phyloP scores from a whole-genome alignment of 2,888 invertebrate species.

The Campoplex nolae region DNA sequence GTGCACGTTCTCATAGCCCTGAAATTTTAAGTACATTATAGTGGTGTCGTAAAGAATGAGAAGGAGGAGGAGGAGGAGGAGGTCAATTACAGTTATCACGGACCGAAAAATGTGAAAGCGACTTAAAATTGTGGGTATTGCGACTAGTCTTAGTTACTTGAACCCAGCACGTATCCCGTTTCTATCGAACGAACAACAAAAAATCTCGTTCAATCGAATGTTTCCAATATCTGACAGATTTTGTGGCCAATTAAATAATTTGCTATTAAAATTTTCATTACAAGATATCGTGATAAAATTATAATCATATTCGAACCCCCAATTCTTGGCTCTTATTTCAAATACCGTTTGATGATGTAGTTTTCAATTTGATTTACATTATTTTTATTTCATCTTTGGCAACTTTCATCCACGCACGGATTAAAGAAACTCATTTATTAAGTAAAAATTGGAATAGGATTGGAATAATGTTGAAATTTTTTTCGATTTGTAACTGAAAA shows the following conservation, averaged over 20 bases:
- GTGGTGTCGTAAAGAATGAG: slow-evolving; percentile 36
- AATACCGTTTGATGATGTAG: neutral
- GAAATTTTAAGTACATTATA: slow-evolving; percentile 56
- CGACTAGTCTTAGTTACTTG: slow-evolving; percentile 9
- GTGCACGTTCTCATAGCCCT: slow-evolving; percentile 23
- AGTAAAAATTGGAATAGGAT: too few relatives aligned
- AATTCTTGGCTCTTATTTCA: neutral
- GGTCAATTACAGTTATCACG: slow-evolving; percentile 61
- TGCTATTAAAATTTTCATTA: neutral
- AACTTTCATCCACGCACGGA: too few relatives aligned
- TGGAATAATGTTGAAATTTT: neutral
- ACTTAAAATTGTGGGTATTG: slow-evolving; percentile 29
- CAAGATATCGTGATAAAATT: neutral
- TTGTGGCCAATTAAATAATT: neutral
- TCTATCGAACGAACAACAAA: slow-evolving; percentile 4
- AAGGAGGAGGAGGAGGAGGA: slow-evolving; percentile 10
- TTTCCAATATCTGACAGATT: neutral
- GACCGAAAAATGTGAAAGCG: slow-evolving; percentile 65
- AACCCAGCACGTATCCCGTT: slow-evolving; percentile 7
- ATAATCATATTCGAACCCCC: neutral
- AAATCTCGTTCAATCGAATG: slow-evolving; percentile 1
- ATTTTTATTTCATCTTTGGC: neutral
- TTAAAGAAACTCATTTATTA: too few relatives aligned
- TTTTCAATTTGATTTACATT: neutral
- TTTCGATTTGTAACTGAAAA: neutral